Evolutionary conservation across 1,140 invertebrate genomes (phyloP).

Genomic region (Agraylea sexmaculata): DNA sequence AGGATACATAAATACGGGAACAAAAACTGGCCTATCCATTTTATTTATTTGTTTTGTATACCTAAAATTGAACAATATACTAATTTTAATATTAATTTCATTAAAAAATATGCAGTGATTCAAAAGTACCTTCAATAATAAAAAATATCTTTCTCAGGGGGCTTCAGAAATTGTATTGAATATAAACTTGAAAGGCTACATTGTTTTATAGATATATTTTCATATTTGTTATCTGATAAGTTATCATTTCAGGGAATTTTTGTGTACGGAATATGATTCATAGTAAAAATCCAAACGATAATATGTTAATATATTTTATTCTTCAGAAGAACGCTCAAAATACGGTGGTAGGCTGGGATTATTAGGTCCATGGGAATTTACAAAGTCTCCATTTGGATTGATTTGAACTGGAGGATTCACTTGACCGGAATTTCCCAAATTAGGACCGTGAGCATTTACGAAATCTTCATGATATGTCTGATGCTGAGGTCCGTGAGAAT

Average conservation of each 20-base stretch:
- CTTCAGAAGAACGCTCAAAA: too few species aligned
- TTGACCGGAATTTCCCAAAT: background rate
- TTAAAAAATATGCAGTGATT: too few species aligned
- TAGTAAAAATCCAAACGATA: slow-evolving; percentile 1
- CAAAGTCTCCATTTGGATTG: background rate
- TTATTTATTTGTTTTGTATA: too few species aligned
- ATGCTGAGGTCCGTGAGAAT: slow-evolving; percentile 1
- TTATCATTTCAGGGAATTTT: background rate
- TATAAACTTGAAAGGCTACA: too few species aligned
- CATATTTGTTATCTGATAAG: background rate
- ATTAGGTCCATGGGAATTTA: slow-evolving; percentile 10
- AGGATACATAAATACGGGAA: background rate
- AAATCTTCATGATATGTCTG: background rate
- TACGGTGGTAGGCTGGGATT: background rate
- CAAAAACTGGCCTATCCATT: background rate
- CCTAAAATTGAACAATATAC: too few species aligned
- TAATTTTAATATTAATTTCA: too few species aligned
- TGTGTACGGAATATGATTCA: background rate
- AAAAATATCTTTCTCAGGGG: too few species aligned
- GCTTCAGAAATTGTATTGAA: too few species aligned
- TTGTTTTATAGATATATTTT: background rate
- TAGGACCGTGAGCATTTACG: slow-evolving; percentile 6
- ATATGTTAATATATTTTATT: too few species aligned
- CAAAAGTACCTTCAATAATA: too few species aligned
- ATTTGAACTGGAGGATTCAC: slow-evolving; percentile 2